Base-by-base conservation (phyloP, 2,888 invertebrate genomes). In the Pelosia muscerda region DNA sequence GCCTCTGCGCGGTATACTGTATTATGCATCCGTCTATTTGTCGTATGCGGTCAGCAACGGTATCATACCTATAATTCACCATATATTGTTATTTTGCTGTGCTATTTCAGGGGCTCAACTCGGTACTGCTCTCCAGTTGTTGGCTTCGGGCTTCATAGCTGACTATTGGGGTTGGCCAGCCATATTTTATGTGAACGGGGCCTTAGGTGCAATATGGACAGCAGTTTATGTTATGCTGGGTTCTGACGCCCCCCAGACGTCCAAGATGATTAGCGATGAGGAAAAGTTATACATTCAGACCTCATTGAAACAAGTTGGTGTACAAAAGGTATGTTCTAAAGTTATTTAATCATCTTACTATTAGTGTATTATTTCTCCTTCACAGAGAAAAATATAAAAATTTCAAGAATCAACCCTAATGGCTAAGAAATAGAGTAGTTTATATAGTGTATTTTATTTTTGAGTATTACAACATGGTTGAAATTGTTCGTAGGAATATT, bases 261-360 rank as follows among this genome's bases (percentile, higher is more conserved):
- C 92, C 0, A 95, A 92, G 62, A 90, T 90, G 69, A 97, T 97
- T 65, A 94, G 96, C 0, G 81, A 89, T 0, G 96, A 95, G 63
- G 97, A 98, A 85, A 94, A 90, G 63, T 88, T 95, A 23, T 97
- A 97, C 77, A 97, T 98, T 72, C 96, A 97, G 82, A 94, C 91
- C 0, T 92, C 92, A 0, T 76, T 92, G 54, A 91, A 90, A 15
- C 91, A 92, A 57, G 76, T 88, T 61, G 90, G 89, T 28, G 86
- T 78, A 4, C 88, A 88, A 38, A 90, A 88, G 88, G 93, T 87
- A 55, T 72, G 15, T 34, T 15, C 10, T 10, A 22, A n/a, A n/a
- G 15, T 1, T 10, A 19, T 38, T 38, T 59, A 4, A 10, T 25
- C 31, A 31, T 28, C n/a, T 28, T 23, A 28, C 9, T n/a, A 23